These are phyloP conservation scores for Alca torda DNA, from an alignment of 2,797 vertebrate genomes.

Conservation along the genomic window DNA sequence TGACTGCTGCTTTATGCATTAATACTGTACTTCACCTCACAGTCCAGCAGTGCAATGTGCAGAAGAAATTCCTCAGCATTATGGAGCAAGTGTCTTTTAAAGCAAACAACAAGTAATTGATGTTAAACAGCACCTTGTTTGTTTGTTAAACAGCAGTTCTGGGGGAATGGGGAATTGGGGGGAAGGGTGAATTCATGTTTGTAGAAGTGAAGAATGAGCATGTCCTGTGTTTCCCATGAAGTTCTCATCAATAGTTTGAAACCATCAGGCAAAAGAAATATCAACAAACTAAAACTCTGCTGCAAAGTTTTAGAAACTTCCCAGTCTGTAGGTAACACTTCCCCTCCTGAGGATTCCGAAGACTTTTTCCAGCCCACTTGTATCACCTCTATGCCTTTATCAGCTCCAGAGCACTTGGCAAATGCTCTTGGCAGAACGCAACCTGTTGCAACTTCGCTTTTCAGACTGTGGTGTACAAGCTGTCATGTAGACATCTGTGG, in stretches of 20 bases:
- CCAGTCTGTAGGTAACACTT: background rate
- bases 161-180: background rate
- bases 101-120: background rate
- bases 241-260: background rate
- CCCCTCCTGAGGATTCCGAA: background rate
- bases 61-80: background rate
- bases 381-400: conserved; percentile 59
- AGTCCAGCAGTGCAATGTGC: background rate
- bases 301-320: background rate
- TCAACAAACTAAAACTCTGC: background rate
- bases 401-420: conserved; percentile 23
- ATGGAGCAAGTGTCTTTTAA: background rate
- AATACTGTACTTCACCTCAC: background rate
- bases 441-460: conserved; percentile 6
- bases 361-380: background rate
- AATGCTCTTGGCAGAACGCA: conserved; percentile 24
- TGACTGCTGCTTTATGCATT: conserved; percentile 14
- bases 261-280: background rate
- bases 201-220: background rate
- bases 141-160: background rate
- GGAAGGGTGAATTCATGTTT: background rate
- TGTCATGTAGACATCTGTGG: background rate
- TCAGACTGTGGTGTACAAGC: background rate
- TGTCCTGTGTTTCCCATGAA: background rate
- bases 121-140: background rate